Evolutionary conservation across 2,113 vertebrate genomes (phyloP), one percentile per base, ranked within the genome.

Genomic region (Sapayoa aenigma): DNA sequence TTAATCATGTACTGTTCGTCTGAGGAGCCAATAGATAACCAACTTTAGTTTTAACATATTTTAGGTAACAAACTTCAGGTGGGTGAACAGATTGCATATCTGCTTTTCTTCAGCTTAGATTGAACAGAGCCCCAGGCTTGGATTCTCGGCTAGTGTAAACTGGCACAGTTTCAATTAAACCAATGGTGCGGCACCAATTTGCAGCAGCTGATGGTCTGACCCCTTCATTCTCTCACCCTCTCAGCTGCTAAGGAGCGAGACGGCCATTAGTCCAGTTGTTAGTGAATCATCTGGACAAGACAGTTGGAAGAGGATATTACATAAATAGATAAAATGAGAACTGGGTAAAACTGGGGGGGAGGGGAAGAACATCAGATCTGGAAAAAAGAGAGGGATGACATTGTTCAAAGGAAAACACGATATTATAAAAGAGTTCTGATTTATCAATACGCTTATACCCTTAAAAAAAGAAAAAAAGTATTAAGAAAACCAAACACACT

Each of bases 271-370:
- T 96, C 88, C 94, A 91, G 87, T 55, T 46, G 94, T 96, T 98
- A 97, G 96, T 90, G 96, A 97, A 97, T 96, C 59, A 41, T 97
- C 97, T 97, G 96, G 94, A 97, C 87, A 92, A 95, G 97, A 93
- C 68, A 93, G 71, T 94, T 95, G 93, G 96, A 92, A 96, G 39
- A 59, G 74, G 72, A 87, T 94, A 89, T 91, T 74, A 27, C 18
- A 81, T 66, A 90, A 88, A 80, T 35, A 71, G 59, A 83, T 66
- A 90, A 90, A 96, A 90, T 37, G 12, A 63, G 27, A 97, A 92
- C 74, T 87, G 96, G 96, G 77, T 89, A 44, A 79, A 87, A 79
- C 1, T 89, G 60, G 31, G 15, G 15, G 46, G 7, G 6, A 62
- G 10, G 68, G 3, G 16, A 67, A 84, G 91, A 12, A 58, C 6